Evolutionary conservation across 2,113 vertebrate species (phyloP).

Genomic region (Propithecus coquereli): DNA sequence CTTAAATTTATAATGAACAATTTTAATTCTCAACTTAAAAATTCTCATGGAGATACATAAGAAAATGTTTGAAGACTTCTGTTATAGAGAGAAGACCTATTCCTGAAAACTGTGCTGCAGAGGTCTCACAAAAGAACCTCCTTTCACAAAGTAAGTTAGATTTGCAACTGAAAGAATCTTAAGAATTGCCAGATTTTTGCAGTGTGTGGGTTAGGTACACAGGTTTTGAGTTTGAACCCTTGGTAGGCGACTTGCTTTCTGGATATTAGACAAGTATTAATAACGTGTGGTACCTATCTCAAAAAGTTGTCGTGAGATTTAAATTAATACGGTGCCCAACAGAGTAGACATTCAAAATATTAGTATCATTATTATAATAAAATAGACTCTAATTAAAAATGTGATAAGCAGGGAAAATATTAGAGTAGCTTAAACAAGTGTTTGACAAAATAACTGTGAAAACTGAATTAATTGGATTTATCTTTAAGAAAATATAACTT

Average conservation of each 20-base stretch:
- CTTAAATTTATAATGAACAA: not conserved
- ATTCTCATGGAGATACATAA: not conserved
- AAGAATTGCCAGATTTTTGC: not conserved
- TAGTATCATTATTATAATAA: not conserved
- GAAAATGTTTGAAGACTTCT: not conserved
- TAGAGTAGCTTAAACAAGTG: not conserved
- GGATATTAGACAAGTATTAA: not conserved
- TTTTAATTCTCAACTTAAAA: not conserved
- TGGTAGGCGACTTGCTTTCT: not conserved
- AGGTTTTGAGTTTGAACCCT: not conserved
- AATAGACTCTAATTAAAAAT: not conserved
- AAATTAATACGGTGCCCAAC: not conserved
- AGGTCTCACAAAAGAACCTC: not conserved
- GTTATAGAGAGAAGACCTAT: not conserved
- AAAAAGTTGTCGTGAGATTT: not conserved
- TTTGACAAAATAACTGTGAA: not conserved
- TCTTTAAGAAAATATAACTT: not conserved
- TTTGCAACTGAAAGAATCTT: not conserved
- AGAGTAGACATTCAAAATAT: not conserved
- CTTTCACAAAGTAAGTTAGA: not conserved
- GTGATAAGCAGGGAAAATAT: not conserved
- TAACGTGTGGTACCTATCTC: not conserved
- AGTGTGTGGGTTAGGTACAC: not conserved
- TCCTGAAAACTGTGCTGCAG: not conserved
- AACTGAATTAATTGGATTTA: not conserved